Evolutionary conservation across 2,113 vertebrate species (phyloP), one percentile per base, ranked within the genome.

Genomic region (Siphamia tubifer): DNA sequence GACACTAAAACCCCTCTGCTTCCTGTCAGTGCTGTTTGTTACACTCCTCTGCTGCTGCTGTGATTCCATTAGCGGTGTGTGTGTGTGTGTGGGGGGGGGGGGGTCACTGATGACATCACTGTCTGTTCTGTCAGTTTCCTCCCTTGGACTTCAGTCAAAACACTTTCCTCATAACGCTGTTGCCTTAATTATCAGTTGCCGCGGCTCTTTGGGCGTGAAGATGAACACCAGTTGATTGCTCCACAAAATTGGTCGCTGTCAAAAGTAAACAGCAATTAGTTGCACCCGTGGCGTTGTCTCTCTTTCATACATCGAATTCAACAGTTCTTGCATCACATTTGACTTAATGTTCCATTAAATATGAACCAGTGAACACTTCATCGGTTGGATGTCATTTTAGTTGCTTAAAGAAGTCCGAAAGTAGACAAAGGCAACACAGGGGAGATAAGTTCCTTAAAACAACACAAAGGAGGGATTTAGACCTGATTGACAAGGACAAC

Each of bases 191-290:
- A 75, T 31, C 35, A 47, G 72, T 68, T 66, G 40, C 45, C 16
- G 8, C 56, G 69, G 61, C 74, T 43, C 67, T 81, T 73, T 83
- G 62, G 31, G 67, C 48, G 67, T 16, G 27, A 53, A 62, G 62
- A 66, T 40, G 51, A 77, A 61, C 57, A 42, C n/a, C 74, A 68
- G 61, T 54, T 52, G 66, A 82, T 74, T 79, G 70, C 57, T 4
- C 40, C 62, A 65, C 45, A 61, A 40, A 83, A 77, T 40, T 51
- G 66, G 57, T 39, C 1, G 8, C 45, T 43, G 60, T 52, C 47
- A 38, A 68, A 56, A 28, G 73, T 85, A 89, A 89, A 86, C 62
- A 86, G 68, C 56, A 77, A 87, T 89, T 84, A 86, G n/a, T 63
- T 20, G 27, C 51, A 28, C 13, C 36, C 55, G 3, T 13, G 16